Evolutionary conservation across 2,113 vertebrate species (phyloP).

Genomic region (Microcebus tavaratra): DNA sequence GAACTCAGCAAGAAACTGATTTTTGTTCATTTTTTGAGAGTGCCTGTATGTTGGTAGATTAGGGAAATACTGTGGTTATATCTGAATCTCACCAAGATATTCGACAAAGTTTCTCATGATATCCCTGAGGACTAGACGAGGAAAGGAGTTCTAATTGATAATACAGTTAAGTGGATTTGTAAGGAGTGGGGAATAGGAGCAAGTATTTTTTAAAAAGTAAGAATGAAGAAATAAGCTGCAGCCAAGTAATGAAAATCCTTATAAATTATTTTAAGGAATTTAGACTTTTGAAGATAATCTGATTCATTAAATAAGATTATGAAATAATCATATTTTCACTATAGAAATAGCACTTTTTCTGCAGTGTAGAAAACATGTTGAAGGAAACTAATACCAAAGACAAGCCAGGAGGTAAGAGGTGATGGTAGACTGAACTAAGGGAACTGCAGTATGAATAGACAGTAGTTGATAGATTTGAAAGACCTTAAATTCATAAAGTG

Average conservation of each 20-base stretch:
- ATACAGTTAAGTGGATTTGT: background rate
- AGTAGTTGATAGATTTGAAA: background rate
- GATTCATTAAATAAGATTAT: background rate
- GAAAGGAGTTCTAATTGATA: background rate
- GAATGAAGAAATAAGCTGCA: slow-evolving; percentile 4
- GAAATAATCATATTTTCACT: background rate
- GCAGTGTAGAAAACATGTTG: background rate
- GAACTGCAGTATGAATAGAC: background rate
- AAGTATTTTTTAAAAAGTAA: background rate
- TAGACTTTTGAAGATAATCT: background rate
- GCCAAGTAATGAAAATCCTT: background rate
- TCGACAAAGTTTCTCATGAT: background rate
- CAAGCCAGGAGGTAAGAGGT: background rate
- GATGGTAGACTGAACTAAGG: background rate
- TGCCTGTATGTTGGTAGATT: background rate
- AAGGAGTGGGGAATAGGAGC: background rate
- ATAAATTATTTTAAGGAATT: background rate
- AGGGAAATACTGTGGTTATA: background rate
- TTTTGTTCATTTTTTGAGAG: background rate
- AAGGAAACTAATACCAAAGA: background rate
- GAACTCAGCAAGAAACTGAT: background rate
- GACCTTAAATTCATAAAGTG: background rate
- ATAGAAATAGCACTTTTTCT: background rate
- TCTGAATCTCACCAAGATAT: background rate
- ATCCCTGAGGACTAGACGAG: background rate